phyloP scores from a whole-genome alignment of 2,797 vertebrate genomes.

The Periophthalmus magnuspinnatus region DNA sequence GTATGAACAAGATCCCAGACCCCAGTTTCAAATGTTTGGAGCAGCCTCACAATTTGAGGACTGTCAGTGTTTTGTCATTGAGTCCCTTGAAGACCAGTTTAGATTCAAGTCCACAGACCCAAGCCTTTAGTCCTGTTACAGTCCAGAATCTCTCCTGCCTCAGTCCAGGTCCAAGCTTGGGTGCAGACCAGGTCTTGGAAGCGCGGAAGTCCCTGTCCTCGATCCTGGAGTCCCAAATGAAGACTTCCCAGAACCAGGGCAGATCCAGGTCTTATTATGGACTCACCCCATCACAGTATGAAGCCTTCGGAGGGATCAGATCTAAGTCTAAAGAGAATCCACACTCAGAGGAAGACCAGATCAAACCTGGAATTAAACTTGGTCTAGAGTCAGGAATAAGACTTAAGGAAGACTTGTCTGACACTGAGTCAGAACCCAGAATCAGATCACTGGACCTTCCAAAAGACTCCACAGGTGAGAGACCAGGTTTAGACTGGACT shows the following conservation, averaged over 20 bases:
- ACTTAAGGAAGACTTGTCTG: constrained; percentile 5
- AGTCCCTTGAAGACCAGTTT: not conserved
- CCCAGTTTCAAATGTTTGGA: not conserved
- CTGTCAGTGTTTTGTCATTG: not conserved
- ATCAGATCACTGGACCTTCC: not conserved
- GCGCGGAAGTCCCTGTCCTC: constrained; percentile 71
- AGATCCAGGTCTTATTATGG: constrained; percentile 77
- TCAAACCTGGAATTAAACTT: constrained; percentile 26
- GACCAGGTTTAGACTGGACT: not conserved
- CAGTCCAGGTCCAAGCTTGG: constrained; percentile 33
- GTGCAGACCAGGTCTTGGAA: constrained; percentile 33
- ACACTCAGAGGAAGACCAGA: constrained; percentile 22
- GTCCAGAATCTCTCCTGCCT: not conserved
- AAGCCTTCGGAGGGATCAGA: constrained; percentile 71
- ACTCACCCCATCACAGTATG: constrained; percentile 73
- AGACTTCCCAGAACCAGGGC: constrained; percentile 10
- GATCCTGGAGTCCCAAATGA: constrained; percentile 68
- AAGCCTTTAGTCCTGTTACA: constrained; percentile 25
- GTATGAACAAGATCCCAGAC: not conserved
- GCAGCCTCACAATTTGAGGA: not conserved
- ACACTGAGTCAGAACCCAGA: constrained; percentile 9
- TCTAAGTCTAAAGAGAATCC: constrained; percentile 28
- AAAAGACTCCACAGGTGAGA: constrained; percentile 12
- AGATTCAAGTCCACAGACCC: constrained; percentile 44
- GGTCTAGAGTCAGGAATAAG: constrained; percentile 5